A percentile compares a stretch with the other conserved stretches of the same genome.
Conservation (phyloP, 2,888 invertebrate species). For the Acanthosoma haemorrhoidale region DNA sequence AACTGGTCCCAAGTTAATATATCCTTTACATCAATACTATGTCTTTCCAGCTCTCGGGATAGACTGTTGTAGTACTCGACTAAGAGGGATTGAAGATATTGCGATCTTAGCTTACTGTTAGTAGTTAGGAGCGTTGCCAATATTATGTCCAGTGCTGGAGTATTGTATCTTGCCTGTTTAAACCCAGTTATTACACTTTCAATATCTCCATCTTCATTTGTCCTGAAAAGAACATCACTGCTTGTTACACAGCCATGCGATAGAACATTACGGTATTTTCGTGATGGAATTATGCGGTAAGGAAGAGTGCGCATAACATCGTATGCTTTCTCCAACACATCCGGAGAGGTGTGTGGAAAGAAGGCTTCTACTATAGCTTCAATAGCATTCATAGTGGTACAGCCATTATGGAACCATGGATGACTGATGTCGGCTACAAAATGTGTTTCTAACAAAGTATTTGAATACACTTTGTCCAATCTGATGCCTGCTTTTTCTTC, state of each 20-base stretch:
- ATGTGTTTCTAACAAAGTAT: constrained; percentile 23
- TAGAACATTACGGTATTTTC: constrained; percentile 27
- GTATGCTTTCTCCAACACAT: constrained; percentile 18
- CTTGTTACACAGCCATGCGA: constrained; percentile 30
- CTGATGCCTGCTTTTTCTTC: constrained; percentile 10
- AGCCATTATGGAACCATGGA: constrained; percentile 21
- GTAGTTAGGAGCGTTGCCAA: constrained; percentile 21
- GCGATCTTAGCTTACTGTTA: not conserved
- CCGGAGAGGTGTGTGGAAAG: not conserved
- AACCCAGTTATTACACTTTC: constrained; percentile 27
- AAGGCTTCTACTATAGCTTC: constrained; percentile 25
- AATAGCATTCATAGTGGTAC: constrained; percentile 25
- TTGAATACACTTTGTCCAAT: constrained; percentile 3
- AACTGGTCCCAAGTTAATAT: constrained; percentile 28
- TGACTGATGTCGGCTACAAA: constrained; percentile 29
- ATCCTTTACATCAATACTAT: not conserved
- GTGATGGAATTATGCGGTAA: constrained; percentile 5
- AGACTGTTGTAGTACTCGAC: constrained; percentile 23
- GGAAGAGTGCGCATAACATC: constrained; percentile 20
- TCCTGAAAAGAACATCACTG: constrained; percentile 31
- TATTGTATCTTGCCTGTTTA: constrained; percentile 27
- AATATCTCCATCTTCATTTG: not conserved
- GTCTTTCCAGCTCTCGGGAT: not conserved
- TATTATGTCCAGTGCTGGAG: constrained; percentile 30
- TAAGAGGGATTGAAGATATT: constrained; percentile 17